phyloP scores from a whole-genome alignment of 2,113 vertebrate genomes.

The Lepisosteus osseus region DNA sequence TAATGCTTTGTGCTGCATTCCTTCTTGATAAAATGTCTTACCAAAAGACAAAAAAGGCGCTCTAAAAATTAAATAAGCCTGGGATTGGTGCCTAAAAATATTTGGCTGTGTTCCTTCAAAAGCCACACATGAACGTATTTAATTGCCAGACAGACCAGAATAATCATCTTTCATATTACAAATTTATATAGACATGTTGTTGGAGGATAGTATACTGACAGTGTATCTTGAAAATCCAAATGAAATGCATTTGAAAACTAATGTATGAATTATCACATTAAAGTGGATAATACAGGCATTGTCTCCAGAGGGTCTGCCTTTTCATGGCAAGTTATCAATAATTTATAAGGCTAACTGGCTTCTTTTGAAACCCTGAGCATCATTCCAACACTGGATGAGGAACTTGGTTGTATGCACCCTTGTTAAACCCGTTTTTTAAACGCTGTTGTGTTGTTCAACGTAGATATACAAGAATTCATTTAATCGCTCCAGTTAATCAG shows the following conservation, averaged over 20 bases:
- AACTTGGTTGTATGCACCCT: no score
- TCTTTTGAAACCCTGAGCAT: background rate
- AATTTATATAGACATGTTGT: constrained; percentile 58
- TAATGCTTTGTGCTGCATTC: constrained; percentile 60
- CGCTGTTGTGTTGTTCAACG: no score
- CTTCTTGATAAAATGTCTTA: constrained; percentile 67
- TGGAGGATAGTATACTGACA: constrained; percentile 50
- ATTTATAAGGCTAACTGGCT: constrained; percentile 5
- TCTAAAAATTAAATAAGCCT: constrained; percentile 77
- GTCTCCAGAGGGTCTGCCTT: background rate
- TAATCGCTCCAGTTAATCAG: background rate
- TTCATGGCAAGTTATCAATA: constrained; percentile 5
- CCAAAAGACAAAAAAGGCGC: constrained; percentile 70
- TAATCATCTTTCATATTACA: constrained; percentile 78
- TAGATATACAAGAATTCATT: background rate
- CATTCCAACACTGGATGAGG: no score
- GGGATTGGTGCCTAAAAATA: constrained; percentile 77
- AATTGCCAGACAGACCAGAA: constrained; percentile 86
- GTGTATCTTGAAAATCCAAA: constrained; percentile 17
- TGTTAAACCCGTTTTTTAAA: no score
- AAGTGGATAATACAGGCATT: background rate
- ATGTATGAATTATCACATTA: background rate
- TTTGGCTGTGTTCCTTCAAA: constrained; percentile 79
- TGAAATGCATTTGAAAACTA: background rate
- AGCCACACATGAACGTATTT: constrained; percentile 84